Conservation (phyloP, 1,140 invertebrate species). For the Achatina immaculata region DNA sequence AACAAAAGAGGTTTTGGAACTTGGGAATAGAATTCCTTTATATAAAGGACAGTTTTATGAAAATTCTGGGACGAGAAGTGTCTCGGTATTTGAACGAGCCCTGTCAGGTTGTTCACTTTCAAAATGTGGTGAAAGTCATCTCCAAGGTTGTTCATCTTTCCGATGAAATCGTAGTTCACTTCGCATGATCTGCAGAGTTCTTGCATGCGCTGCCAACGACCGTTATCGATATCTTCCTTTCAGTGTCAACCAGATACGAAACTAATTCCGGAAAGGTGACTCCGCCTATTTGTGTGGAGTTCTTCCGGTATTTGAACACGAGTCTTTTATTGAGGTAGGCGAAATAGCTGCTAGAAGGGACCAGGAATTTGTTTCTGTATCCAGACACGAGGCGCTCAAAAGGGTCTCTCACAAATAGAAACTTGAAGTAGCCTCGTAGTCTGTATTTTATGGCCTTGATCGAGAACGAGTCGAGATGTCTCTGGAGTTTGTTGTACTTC, state of each 20-base stretch:
- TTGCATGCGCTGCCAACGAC: constrained; percentile 39
- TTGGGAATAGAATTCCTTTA: constrained; percentile 24
- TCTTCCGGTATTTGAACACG: constrained; percentile 66
- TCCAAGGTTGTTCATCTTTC: constrained; percentile 29
- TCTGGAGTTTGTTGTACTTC: constrained; percentile 37
- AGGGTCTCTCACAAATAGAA: constrained; percentile 91
- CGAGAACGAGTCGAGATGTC: constrained; percentile 73
- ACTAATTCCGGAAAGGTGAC: constrained; percentile 32
- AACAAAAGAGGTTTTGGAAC: neutral
- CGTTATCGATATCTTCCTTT: constrained; percentile 31
- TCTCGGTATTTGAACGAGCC: neutral
- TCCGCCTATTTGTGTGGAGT: constrained; percentile 3
- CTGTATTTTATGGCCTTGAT: constrained; percentile 74
- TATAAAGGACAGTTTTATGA: neutral
- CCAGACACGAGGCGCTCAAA: constrained; percentile 92
- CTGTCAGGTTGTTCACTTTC: neutral
- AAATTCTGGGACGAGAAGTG: neutral
- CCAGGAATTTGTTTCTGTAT: constrained; percentile 88
- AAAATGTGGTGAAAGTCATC: constrained; percentile 7
- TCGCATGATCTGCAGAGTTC: constrained; percentile 37
- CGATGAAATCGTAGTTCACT: constrained; percentile 39
- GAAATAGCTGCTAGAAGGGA: constrained; percentile 78
- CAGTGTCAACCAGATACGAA: constrained; percentile 4
- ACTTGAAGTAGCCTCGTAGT: constrained; percentile 81
- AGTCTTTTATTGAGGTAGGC: constrained; percentile 83